Percentiles rank a stretch among this genome's conserved stretches.
Evolutionary conservation across 2,113 vertebrate species (phyloP).

Genomic region (Petrocephalus microphthalmus): DNA sequence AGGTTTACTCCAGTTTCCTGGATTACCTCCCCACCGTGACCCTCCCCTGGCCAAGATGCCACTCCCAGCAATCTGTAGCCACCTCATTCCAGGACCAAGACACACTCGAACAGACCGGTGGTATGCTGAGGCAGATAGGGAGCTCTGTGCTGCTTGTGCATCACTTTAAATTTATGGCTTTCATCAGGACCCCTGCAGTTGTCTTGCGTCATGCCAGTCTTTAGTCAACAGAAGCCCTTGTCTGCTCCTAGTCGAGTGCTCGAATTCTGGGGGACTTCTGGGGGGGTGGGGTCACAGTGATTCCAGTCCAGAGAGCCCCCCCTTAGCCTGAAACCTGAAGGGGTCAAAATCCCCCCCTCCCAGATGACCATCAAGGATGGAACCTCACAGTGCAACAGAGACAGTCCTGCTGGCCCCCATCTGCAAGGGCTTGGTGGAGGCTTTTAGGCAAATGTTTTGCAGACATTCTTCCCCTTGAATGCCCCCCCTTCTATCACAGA

Average conservation of each 20-base stretch:
- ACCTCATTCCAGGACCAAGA: neutral
- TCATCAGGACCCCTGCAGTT: neutral
- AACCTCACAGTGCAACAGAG: neutral
- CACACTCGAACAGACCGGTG: neutral
- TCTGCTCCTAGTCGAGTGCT: neutral
- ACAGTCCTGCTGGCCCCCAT: neutral
- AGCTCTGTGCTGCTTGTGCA: neutral
- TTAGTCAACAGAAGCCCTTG: neutral
- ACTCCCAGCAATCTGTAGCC: neutral
- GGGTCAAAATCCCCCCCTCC: neutral
- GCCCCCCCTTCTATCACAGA: conserved; percentile 8
- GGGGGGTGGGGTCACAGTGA: neutral
- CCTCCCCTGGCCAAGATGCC: neutral
- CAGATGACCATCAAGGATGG: neutral
- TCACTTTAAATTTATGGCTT: neutral
- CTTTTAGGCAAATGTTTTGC: conserved; percentile 4
- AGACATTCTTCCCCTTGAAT: neutral
- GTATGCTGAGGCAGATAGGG: neutral
- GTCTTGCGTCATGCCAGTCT: neutral
- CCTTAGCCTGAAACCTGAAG: neutral
- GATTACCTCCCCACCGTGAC: neutral
- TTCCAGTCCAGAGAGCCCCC: neutral
- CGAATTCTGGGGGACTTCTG: neutral
- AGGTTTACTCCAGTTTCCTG: neutral
- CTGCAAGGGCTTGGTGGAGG: neutral